These are phyloP conservation scores for Morone chrysops DNA, from an alignment of 2,113 vertebrate genomes.

Conservation along the genomic window DNA sequence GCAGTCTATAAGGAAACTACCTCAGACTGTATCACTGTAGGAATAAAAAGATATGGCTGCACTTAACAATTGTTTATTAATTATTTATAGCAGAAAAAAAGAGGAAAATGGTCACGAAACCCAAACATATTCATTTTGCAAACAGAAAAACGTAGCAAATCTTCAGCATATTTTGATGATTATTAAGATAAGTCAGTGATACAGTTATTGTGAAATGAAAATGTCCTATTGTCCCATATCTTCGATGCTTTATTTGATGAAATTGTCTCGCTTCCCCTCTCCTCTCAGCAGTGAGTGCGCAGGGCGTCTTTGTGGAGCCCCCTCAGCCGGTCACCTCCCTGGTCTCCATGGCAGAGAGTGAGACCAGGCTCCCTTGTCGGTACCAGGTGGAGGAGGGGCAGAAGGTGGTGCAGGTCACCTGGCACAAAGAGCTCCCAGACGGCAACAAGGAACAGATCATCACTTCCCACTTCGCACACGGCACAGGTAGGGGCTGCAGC, in stretches of 20 bases:
- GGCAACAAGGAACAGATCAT: constrained; percentile 78
- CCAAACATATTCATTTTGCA: too few relatives aligned
- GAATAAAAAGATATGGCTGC: not conserved
- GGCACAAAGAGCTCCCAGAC: constrained; percentile 71
- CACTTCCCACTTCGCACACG: constrained; percentile 71
- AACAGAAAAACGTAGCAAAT: too few relatives aligned
- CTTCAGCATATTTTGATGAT: too few relatives aligned
- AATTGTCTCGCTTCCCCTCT: not conserved
- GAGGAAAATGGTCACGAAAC: too few relatives aligned
- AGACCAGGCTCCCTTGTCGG: constrained; percentile 79
- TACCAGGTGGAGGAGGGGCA: constrained; percentile 48
- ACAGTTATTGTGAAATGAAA: too few relatives aligned
- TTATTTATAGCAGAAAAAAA: too few relatives aligned
- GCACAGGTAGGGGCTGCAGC: constrained; percentile 62
- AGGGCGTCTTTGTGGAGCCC: constrained; percentile 74
- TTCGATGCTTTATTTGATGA: not conserved
- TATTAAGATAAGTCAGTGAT: too few relatives aligned
- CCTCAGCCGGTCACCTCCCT: constrained; percentile 12
- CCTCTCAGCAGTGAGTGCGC: constrained; percentile 37
- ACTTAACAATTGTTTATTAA: not conserved
- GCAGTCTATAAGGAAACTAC: not conserved
- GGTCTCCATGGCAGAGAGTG: constrained; percentile 60
- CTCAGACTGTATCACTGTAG: not conserved
- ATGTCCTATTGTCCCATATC: too few relatives aligned
- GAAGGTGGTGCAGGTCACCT: constrained; percentile 82